phyloP scores from a whole-genome alignment of 2,797 vertebrate species.

The Molossus molossus region DNA sequence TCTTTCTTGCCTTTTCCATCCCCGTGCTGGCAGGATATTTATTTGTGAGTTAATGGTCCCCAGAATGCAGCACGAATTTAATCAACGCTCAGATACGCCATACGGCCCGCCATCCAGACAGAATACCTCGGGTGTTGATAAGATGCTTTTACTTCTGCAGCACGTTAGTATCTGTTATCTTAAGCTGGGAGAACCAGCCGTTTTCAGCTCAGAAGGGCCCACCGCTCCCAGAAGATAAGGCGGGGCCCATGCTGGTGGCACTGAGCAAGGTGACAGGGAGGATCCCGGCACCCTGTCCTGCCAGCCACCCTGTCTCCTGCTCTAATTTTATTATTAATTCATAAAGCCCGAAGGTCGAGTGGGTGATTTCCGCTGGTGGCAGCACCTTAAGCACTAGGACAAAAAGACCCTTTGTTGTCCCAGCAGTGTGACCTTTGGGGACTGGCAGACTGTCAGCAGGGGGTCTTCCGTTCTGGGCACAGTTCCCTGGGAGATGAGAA shows the following conservation, averaged over 20 bases:
- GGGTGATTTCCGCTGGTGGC: slow-evolving; percentile 57
- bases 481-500: not conserved
- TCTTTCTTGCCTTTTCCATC: not conserved
- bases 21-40: not conserved
- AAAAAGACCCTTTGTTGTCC: slow-evolving; percentile 76
- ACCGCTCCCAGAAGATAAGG: not conserved
- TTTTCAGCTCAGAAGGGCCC: not conserved
- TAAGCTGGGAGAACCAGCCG: not conserved
- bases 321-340: slow-evolving; percentile 75
- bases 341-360: slow-evolving; percentile 72
- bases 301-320: not conserved
- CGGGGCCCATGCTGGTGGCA: not conserved
- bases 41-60: slow-evolving; percentile 45
- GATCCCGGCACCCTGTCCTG: not conserved
- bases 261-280: not conserved
- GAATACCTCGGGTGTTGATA: rapidly evolving
- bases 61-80: not conserved
- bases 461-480: not conserved
- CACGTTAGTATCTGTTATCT: not conserved
- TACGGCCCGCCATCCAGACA: not conserved
- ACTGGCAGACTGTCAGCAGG: not conserved
- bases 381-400: not conserved
- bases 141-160: not conserved
- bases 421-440: slow-evolving; percentile 44
- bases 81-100: not conserved